Evolutionary conservation across 2,113 vertebrate genomes (phyloP).

Genomic region (Perognathus longimembris): DNA sequence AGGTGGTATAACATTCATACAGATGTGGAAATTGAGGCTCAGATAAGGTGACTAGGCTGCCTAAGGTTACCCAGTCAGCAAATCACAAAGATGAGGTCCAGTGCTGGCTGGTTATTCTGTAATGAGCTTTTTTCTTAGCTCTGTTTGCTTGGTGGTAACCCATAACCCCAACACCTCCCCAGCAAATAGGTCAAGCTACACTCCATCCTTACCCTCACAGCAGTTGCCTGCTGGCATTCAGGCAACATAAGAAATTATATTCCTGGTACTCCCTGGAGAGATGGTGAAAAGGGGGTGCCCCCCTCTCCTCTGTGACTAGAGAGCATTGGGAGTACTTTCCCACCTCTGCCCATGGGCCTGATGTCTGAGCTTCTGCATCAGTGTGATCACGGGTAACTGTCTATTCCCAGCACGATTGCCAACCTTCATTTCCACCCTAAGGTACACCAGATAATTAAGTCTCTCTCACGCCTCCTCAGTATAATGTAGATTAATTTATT

Average conservation of each 20-base stretch:
- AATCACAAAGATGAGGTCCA: not conserved
- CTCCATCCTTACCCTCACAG: not conserved
- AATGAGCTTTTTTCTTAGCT: too few relatives aligned
- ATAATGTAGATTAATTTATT: constrained; percentile 85
- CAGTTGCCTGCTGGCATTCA: not conserved
- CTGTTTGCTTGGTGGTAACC: not conserved
- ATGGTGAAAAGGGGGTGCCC: not conserved
- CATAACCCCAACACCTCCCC: rapidly evolving
- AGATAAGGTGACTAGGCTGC: not conserved
- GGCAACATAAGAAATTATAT: not conserved
- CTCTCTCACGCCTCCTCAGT: constrained; percentile 78
- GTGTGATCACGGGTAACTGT: not conserved
- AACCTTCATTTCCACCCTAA: constrained; percentile 72
- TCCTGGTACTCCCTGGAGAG: not conserved
- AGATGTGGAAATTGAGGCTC: constrained; percentile 33
- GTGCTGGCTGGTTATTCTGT: not conserved
- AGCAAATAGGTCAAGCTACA: not conserved
- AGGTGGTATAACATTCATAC: not conserved
- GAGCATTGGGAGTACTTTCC: not conserved
- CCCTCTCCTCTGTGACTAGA: not conserved
- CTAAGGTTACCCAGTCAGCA: not conserved
- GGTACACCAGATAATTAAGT: constrained; percentile 77
- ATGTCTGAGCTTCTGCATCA: not conserved
- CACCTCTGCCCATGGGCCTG: not conserved
- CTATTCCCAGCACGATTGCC: constrained; percentile 62